phyloP scores from a whole-genome alignment of 2,888 invertebrate genomes.

The Tortrix viridana region DNA sequence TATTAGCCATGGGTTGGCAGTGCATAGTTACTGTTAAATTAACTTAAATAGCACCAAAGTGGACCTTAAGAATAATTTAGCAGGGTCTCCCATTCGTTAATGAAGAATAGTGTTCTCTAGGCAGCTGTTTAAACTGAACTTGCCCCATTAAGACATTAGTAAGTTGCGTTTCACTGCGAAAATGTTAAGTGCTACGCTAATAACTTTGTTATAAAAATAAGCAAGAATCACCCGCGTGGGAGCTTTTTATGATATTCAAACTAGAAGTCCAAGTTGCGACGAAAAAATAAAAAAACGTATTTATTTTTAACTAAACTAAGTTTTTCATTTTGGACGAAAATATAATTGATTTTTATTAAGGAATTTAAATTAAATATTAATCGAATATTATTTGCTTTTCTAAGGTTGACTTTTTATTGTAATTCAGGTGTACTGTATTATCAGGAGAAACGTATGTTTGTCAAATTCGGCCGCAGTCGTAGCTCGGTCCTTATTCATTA shows the following conservation, averaged over 20 bases:
- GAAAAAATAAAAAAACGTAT: not conserved
- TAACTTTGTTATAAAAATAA: slow-evolving; percentile 18
- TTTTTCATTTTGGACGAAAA: not conserved
- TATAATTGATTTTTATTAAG: too few species aligned
- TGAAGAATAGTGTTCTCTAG: slow-evolving; percentile 78
- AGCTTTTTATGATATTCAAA: slow-evolving; percentile 15
- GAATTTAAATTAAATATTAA: too few species aligned
- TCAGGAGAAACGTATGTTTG: too few species aligned
- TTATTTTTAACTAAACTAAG: not conserved
- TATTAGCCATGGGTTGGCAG: slow-evolving; percentile 26
- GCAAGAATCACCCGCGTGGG: slow-evolving; percentile 17
- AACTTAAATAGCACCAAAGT: slow-evolving; percentile 79
- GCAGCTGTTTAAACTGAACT: slow-evolving; percentile 75
- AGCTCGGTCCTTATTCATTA: too few species aligned
- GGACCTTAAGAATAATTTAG: slow-evolving; percentile 82
- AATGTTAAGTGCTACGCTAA: slow-evolving; percentile 19
- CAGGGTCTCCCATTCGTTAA: slow-evolving; percentile 70
- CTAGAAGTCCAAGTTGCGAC: not conserved
- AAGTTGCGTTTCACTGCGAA: slow-evolving; percentile 54
- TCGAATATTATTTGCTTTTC: too few species aligned
- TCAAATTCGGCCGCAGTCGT: too few species aligned
- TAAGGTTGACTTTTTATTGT: too few species aligned
- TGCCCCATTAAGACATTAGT: slow-evolving; percentile 80
- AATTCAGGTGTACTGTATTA: too few species aligned
- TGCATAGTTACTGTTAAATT: slow-evolving; percentile 76